phyloP scores from a whole-genome alignment of 2,113 vertebrate genomes.

The Sebastes schlegelii region DNA sequence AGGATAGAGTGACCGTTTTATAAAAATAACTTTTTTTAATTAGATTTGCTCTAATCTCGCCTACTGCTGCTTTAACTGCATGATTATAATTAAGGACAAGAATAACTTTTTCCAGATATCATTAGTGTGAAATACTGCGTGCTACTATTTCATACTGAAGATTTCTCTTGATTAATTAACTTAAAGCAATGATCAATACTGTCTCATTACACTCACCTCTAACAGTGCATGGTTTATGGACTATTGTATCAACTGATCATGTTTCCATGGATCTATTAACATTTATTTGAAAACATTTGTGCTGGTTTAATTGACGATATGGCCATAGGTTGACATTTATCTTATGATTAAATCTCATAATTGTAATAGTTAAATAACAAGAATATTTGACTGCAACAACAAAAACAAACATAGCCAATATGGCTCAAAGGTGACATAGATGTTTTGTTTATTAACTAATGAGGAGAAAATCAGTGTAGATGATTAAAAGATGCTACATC shows the following conservation, averaged over 20 bases:
- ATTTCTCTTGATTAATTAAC: not conserved
- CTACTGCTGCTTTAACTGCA: too few species aligned
- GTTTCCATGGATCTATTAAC: not conserved
- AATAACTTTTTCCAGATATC: not conserved
- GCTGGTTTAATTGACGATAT: not conserved
- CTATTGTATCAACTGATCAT: not conserved
- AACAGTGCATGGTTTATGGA: not conserved
- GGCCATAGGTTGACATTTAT: not conserved
- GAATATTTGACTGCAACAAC: slow-evolving; percentile 14
- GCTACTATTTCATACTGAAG: not conserved
- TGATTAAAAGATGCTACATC: slow-evolving; percentile 40
- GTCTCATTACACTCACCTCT: not conserved
- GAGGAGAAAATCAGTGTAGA: slow-evolving; percentile 13
- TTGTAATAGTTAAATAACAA: not conserved
- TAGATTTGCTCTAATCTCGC: too few species aligned
- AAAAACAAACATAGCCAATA: slow-evolving; percentile 5
- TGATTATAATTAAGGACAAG: not conserved
- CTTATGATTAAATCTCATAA: not conserved
- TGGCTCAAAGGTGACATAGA: slow-evolving; percentile 13
- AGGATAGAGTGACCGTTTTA: too few species aligned
- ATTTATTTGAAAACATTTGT: slow-evolving; percentile 4
- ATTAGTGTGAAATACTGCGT: not conserved
- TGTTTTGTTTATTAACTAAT: slow-evolving; percentile 56
- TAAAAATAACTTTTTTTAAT: too few species aligned
- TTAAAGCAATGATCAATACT: not conserved